phyloP scores from a whole-genome alignment of 2,797 vertebrate genomes.

The Loriculus beryllinus region DNA sequence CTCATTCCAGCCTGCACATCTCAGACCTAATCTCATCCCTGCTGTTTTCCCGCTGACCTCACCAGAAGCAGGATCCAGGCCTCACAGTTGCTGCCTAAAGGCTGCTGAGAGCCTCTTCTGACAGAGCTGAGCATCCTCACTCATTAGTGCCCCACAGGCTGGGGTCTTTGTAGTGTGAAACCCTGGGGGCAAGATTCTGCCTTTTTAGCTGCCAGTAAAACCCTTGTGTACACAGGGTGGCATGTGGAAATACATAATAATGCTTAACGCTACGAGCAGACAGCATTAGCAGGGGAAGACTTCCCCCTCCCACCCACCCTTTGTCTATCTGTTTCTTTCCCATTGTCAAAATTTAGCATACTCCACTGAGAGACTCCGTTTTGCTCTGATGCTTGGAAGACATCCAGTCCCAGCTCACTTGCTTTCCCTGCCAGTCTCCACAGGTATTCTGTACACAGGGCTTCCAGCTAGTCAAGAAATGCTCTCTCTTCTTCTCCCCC shows the following conservation, averaged over 20 bases:
- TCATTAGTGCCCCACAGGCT: background rate
- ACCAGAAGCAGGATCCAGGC: background rate
- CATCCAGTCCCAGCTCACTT: conserved; percentile 58
- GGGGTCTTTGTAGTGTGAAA: background rate
- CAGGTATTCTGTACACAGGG: conserved; percentile 58
- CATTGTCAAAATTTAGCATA: conserved; percentile 61
- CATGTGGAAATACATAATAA: conserved; percentile 21
- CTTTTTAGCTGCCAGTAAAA: background rate
- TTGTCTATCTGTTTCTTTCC: conserved; percentile 46
- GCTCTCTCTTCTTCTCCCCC: background rate
- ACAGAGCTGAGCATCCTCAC: background rate
- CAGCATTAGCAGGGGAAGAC: conserved; percentile 32
- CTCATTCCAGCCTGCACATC: background rate
- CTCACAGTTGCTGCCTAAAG: background rate
- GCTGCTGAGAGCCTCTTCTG: background rate
- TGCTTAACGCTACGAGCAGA: background rate
- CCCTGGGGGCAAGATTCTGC: background rate
- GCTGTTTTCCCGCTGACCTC: background rate
- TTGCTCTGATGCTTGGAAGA: conserved; percentile 65
- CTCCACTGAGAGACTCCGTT: conserved; percentile 48
- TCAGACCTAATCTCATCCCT: background rate
- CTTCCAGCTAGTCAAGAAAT: conserved; percentile 52
- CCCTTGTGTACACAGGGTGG: background rate
- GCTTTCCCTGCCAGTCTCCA: conserved; percentile 64
- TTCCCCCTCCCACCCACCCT: conserved; percentile 22